Base-by-base conservation (phyloP, 2,888 invertebrate species). In the Cryptops parisi region DNA sequence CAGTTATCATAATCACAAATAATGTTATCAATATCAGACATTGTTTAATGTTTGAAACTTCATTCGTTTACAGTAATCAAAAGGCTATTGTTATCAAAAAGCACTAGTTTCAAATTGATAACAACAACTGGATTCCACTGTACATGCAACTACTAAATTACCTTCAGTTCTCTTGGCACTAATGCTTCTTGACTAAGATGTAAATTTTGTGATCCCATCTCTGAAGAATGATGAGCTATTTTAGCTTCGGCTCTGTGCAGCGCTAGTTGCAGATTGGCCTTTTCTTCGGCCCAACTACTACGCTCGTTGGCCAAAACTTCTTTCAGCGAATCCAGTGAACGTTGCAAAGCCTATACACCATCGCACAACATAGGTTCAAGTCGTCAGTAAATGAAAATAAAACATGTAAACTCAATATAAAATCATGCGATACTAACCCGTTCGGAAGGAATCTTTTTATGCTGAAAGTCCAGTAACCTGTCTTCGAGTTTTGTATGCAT, bases 231-330 rank as follows among this genome's bases (percentile, higher is more conserved):
- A 5, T 33, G 51, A 2, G 52, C 22, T 15, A 55, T 39, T 24
- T 55, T 52, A 1, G 54, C 43, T 47, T 67, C 65, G 1, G 65
- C 64, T 6, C 63, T 57, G 54, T 65, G 64, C 15, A 68, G 60
- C 2, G 58, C 57, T 27, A 55, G 25, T 45, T 58, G 58, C 22
- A 62, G 52, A 1, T 52, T 47, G n/a, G 60, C 56, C 27, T 59
- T 56, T 52, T 62, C 60, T 41, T 59, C 53, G 3, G 58, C 52
- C 61, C 62, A 61, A 22, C 54, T 54, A 5, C 56, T 55, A 47
- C 60, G 43, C 52, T 62, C 61, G 15, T 58, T 50, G 21, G 58
- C 57, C 33, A 60, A 41, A 33, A 47, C 22, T 12, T 45, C 44
- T 9, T 52, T 51, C 2, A 39, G 23, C 9, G 46, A 12, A 21